A percentile compares a stretch with the other conserved stretches of the same genome.
Evolutionary conservation across 2,888 invertebrate genomes (phyloP).

Genomic region (Meandrusa payeni): DNA sequence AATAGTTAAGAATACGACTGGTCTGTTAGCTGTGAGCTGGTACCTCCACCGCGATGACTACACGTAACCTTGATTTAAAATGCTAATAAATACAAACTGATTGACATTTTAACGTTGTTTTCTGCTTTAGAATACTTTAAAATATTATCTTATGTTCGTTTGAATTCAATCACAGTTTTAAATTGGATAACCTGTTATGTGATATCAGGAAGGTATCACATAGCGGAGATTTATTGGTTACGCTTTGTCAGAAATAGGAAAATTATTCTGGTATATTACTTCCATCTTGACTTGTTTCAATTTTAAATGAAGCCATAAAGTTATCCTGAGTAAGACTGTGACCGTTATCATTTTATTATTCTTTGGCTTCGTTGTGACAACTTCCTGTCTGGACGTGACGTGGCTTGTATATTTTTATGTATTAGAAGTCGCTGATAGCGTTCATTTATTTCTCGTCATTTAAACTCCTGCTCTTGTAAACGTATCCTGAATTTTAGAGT

Average conservation of each 20-base stretch:
- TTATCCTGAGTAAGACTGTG: background rate
- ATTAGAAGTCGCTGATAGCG: no score
- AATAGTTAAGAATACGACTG: background rate
- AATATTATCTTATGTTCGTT: background rate
- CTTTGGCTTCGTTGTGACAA: no score
- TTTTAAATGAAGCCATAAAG: conserved; percentile 1
- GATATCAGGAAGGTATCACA: background rate
- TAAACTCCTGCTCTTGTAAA: no score
- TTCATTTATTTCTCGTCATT: no score
- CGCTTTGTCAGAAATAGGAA: background rate
- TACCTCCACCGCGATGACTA: no score
- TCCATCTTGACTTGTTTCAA: background rate
- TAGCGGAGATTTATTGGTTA: background rate
- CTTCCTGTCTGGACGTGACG: no score
- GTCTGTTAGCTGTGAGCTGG: no score
- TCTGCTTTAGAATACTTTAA: background rate
- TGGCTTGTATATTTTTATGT: no score
- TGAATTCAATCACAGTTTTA: background rate
- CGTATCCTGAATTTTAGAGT: no score
- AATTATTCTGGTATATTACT: no score
- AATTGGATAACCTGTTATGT: background rate
- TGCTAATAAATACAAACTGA: conserved; percentile 1
- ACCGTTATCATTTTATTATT: no score
- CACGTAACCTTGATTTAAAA: conserved; percentile 13
- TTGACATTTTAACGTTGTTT: conserved; percentile 5